Evolutionary conservation across 2,888 invertebrate species (phyloP), one percentile per base, ranked within the genome.

Genomic region (Drosophila bunnanda): DNA sequence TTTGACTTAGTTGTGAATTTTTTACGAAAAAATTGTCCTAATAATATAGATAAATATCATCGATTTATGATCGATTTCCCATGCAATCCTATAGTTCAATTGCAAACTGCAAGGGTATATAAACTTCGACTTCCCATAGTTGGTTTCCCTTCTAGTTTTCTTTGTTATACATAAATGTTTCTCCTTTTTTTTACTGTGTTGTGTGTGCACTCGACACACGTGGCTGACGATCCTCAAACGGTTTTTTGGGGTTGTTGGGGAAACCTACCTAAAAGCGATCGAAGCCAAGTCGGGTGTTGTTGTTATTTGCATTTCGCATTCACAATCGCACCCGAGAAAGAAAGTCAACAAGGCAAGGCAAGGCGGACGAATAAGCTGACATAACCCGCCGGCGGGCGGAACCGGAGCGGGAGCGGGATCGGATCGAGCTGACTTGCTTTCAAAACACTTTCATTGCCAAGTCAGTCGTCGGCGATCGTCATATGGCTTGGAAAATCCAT

Each of bases 321-420:
- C 69, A 62, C 39, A 28, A 46, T 54, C 38, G 66, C 58, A 58
- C 69, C 77, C 53, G 71, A 52, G 50, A 84, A 83, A 84, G 83
- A 84, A 84, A 84, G 83, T 85, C 83, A 84, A 81, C 78, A 81
- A 85, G 59, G 53, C 78, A 81, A 85, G 59, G 53, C 60, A 41
- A 39, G 22, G 20, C n/a, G 46, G 28, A 28, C 60, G 60, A 38
- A 30, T 55, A 38, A 44, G 74, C 77, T 83, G 83, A 83, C 83
- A 85, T 84, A 84, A 85, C 83, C 28, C 28, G 39, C 28, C 25
- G 44, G 9, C 57, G 54, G 12, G 59, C n/a, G 36, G 28, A 34
- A 30, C n/a, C 43, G 58, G 34, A 36, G 4, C 13, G 53, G 50
- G 39, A 50, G 17, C 48, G 48, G 48, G 13, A 48, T 50, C 32